These are phyloP conservation scores for Metellina segmentata DNA, from an alignment of 2,888 invertebrate species.

Conservation along the genomic window DNA sequence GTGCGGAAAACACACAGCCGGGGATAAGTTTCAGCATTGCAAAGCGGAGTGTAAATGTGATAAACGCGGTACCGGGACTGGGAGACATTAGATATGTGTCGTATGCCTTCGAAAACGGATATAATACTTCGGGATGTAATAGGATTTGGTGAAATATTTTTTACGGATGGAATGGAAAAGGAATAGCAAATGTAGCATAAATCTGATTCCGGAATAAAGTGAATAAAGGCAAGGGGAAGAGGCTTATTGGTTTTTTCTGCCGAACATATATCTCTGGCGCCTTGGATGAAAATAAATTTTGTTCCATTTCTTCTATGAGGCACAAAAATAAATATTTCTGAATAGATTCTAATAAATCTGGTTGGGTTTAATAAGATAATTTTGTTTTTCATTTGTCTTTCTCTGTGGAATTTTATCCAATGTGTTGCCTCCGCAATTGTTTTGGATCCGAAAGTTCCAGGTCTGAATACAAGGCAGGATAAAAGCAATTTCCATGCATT, in stretches of 20 bases:
- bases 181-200: constrained; percentile 50
- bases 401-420: neutral
- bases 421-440: too few relatives aligned
- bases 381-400: neutral
- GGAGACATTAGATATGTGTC: constrained; percentile 52
- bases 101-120: constrained; percentile 24
- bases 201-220: constrained; percentile 62
- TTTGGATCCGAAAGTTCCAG: too few relatives aligned
- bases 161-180: constrained; percentile 35
- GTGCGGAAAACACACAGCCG: neutral
- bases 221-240: constrained; percentile 37
- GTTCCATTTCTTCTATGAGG: constrained; percentile 5
- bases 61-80: constrained; percentile 22
- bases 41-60: constrained; percentile 45
- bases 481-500: too few relatives aligned
- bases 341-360: constrained; percentile 32
- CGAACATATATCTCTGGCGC: constrained; percentile 8
- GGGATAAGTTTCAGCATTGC: neutral
- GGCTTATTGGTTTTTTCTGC: constrained; percentile 36
- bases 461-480: too few relatives aligned
- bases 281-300: constrained; percentile 30
- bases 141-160: constrained; percentile 60
- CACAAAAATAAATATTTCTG: neutral
- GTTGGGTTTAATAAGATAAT: constrained; percentile 30
- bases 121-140: constrained; percentile 55